A percentile compares a stretch with the other conserved stretches of the same genome.
Conservation (phyloP, 2,888 invertebrate genomes). For the Brachynemurus nebulosus region DNA sequence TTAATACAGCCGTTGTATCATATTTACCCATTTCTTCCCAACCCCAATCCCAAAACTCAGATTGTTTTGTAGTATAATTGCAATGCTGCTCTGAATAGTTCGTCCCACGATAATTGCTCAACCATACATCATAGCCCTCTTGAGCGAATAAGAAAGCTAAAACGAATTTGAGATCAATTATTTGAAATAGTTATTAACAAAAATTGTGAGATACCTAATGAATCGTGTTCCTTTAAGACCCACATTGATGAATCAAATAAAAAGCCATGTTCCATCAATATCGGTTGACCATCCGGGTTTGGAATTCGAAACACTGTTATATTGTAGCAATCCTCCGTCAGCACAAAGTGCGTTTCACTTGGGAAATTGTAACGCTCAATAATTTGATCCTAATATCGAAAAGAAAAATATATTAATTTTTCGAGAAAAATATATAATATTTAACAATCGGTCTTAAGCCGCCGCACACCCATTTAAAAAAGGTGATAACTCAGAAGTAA, state of each 20-base stretch:
- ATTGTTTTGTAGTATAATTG: conserved; percentile 36
- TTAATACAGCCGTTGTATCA: conserved; percentile 50
- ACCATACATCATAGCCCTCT: conserved; percentile 63
- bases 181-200: too few species aligned
- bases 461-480: too few species aligned
- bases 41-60: conserved; percentile 60
- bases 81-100: conserved; percentile 55
- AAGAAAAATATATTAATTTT: too few species aligned
- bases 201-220: conserved; percentile 37
- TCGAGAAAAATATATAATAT: too few species aligned
- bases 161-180: too few species aligned
- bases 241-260: too few species aligned
- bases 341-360: background rate
- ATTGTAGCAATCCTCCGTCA: background rate
- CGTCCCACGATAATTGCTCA: conserved; percentile 75
- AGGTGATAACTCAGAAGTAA: too few species aligned
- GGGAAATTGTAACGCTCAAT: conserved; percentile 1
- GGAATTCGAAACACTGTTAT: conserved; percentile 1
- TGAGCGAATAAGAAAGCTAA: conserved; percentile 54
- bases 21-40: conserved; percentile 81
- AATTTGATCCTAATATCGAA: too few species aligned
- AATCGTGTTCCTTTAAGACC: too few species aligned
- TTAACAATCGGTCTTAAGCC: too few species aligned
- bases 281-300: too few species aligned
- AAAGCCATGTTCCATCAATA: too few species aligned